Conservation (phyloP, 2,797 vertebrate genomes). For the Sphenodon punctatus region DNA sequence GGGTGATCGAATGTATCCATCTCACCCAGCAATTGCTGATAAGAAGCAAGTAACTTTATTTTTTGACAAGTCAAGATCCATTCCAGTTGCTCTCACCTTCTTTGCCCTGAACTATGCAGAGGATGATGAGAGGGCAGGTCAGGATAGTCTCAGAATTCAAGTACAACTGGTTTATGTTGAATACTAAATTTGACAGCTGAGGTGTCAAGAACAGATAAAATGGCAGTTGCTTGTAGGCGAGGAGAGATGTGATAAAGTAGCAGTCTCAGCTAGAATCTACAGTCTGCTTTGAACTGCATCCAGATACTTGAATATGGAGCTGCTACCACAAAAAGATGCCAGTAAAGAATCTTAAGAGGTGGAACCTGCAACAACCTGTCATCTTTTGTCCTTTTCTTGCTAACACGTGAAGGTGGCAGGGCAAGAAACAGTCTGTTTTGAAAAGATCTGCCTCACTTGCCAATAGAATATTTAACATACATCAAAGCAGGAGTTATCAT, state of each 20-base stretch:
- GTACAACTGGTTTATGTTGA: background rate
- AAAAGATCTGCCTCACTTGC: background rate
- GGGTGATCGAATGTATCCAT: too few species aligned
- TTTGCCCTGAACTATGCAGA: background rate
- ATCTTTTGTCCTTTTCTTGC: background rate
- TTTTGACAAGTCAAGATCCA: background rate
- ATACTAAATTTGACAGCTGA: background rate
- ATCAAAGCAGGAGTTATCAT: background rate
- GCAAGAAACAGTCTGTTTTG: background rate
- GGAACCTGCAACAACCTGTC: background rate
- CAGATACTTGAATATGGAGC: background rate
- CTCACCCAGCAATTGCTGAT: too few species aligned
- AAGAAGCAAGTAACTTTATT: too few species aligned
- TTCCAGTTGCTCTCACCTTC: background rate
- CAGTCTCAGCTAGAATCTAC: background rate
- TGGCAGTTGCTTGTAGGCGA: background rate
- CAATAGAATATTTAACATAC: background rate
- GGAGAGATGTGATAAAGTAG: background rate
- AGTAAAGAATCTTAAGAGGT: background rate
- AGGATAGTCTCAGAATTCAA: too few species aligned
- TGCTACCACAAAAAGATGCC: background rate
- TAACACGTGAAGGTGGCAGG: background rate
- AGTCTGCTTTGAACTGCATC: background rate
- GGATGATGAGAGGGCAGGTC: too few species aligned
- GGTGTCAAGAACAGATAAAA: constrained; percentile 21